Conservation (phyloP, 2,888 invertebrate genomes). For the Octodonta nipae region DNA sequence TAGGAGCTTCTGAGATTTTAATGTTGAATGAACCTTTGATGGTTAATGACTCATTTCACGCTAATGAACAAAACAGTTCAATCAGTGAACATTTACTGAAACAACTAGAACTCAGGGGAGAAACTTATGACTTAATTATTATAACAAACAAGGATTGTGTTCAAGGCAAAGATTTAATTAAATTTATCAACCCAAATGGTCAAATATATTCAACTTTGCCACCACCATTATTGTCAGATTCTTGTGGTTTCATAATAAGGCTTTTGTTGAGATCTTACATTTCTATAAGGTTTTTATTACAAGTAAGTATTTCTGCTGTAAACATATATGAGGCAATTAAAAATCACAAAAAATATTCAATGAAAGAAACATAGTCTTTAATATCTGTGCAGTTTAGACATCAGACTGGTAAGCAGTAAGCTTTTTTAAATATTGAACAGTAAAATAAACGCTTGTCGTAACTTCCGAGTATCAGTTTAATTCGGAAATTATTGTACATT, state of each 20-base stretch:
- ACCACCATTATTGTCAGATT: constrained; percentile 38
- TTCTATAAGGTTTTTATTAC: constrained; percentile 31
- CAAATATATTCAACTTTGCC: constrained; percentile 38
- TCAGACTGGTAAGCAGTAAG: too few relatives aligned
- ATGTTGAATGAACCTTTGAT: constrained; percentile 24
- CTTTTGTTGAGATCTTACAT: constrained; percentile 38
- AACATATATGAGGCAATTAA: not conserved
- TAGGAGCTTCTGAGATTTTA: constrained; percentile 43
- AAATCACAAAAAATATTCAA: too few relatives aligned
- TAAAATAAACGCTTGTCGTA: too few relatives aligned
- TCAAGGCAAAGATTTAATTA: constrained; percentile 19
- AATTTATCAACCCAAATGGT: constrained; percentile 22
- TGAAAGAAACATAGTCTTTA: too few relatives aligned
- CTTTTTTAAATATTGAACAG: too few relatives aligned
- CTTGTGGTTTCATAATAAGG: constrained; percentile 38
- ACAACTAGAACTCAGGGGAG: constrained; percentile 25
- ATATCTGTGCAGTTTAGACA: too few relatives aligned
- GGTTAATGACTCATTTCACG: constrained; percentile 12
- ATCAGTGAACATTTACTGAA: constrained; percentile 16
- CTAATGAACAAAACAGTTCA: constrained; percentile 6
- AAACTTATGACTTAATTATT: constrained; percentile 29
- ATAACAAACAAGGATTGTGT: constrained; percentile 23
- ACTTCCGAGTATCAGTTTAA: too few relatives aligned
- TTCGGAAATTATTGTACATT: too few relatives aligned
- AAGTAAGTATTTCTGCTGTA: constrained; percentile 27